Evolutionary conservation across 2,888 invertebrate genomes (phyloP).

Genomic region (Agrenia bidenticulata): DNA sequence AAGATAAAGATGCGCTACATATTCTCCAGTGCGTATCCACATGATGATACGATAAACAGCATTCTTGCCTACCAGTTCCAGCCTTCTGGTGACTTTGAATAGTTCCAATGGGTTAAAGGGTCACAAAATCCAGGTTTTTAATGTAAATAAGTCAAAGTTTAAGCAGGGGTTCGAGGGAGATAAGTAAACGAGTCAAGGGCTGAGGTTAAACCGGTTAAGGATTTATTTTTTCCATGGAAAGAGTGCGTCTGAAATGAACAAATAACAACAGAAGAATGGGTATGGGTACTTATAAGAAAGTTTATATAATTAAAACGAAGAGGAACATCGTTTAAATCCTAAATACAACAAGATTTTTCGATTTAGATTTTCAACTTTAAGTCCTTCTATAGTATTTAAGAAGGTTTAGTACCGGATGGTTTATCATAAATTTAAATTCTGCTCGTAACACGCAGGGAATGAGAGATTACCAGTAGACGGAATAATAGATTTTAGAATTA

Average conservation of each 20-base stretch:
- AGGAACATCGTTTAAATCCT: conserved; percentile 2
- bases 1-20: conserved; percentile 13
- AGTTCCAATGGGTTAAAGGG: conserved; percentile 3
- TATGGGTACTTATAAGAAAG: not conserved
- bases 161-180: not conserved
- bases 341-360: conserved; percentile 15
- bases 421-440: too few relatives aligned
- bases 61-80: conserved; percentile 9
- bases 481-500: too few relatives aligned
- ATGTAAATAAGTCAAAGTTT: conserved; percentile 17
- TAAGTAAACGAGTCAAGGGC: conserved; percentile 1
- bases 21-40: conserved; percentile 16
- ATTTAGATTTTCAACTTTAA: conserved; percentile 7
- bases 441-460: too few relatives aligned
- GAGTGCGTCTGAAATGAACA: not conserved
- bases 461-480: too few relatives aligned
- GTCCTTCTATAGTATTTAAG: not conserved
- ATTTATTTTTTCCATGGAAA: not conserved
- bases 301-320: conserved; percentile 15
- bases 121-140: conserved; percentile 11
- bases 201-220: not conserved
- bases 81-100: not conserved
- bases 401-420: too few relatives aligned
- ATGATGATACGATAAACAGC: conserved; percentile 22
- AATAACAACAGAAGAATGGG: not conserved